These are phyloP conservation scores for Scelioninae gen. 2 DNA, from an alignment of 2,888 invertebrate species.

Conservation along the genomic window DNA sequence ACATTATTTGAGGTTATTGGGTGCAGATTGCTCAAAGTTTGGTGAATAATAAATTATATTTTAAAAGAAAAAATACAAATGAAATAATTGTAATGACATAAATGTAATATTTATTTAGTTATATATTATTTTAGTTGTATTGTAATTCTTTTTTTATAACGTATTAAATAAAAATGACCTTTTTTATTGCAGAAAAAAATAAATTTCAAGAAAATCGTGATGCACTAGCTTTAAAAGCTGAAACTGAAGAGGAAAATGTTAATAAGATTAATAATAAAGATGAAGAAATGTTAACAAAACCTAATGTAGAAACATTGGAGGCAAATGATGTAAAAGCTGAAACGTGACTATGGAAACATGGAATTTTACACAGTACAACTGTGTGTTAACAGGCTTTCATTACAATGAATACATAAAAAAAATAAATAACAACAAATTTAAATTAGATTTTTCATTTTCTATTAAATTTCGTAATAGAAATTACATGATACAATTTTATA, in stretches of 20 bases:
- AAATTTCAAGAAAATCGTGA: conserved; percentile 81
- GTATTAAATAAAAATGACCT: too few relatives aligned
- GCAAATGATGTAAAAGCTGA: too few relatives aligned
- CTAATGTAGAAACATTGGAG: too few relatives aligned
- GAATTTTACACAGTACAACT: too few relatives aligned
- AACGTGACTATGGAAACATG: too few relatives aligned
- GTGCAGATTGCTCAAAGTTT: conserved; percentile 90
- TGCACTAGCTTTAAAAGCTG: conserved; percentile 64
- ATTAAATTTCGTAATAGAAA: conserved; percentile 68
- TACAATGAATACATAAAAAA: too few relatives aligned
- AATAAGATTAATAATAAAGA: conserved; percentile 22
- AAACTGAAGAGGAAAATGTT: conserved; percentile 59
- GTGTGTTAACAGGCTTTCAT: too few relatives aligned
- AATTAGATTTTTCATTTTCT: conserved; percentile 56
- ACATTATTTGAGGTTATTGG: conserved; percentile 90
- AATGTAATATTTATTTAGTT: conserved; percentile 24
- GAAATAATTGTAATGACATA: background rate
- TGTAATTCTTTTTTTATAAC: too few relatives aligned
- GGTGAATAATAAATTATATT: conserved; percentile 78
- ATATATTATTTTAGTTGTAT: too few relatives aligned
- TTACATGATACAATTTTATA: conserved; percentile 65
- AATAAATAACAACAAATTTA: too few relatives aligned
- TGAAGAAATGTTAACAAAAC: conserved; percentile 1
- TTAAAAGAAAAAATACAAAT: conserved; percentile 24
- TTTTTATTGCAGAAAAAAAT: conserved; percentile 78